Evolutionary conservation across 2,888 invertebrate species (phyloP).

Genomic region (Gisinianus flammeolus): DNA sequence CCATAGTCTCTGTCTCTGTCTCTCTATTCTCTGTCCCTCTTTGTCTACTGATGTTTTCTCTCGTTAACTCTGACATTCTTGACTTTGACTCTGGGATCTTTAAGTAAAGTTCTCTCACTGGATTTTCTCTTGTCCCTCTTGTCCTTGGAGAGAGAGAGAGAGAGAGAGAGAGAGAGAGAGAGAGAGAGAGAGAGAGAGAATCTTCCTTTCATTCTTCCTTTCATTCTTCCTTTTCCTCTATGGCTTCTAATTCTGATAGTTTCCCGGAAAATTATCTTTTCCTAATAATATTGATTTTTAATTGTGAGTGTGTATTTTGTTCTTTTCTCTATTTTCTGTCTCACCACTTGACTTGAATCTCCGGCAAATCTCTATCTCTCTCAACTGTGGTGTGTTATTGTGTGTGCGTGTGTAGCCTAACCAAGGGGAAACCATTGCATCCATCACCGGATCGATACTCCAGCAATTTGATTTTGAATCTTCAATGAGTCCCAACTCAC

Average conservation of each 20-base stretch:
- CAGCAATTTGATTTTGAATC: conserved; percentile 79
- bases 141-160: no score
- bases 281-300: not conserved
- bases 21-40: not conserved
- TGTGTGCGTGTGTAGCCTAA: conserved; percentile 60
- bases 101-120: no score
- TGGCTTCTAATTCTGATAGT: not conserved
- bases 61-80: no score
- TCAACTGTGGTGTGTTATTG: not conserved
- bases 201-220: no score
- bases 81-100: no score
- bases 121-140: no score
- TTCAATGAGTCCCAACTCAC: conserved; percentile 71
- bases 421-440: conserved; percentile 81
- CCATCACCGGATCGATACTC: conserved; percentile 80
- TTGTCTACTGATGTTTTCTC: no score
- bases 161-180: no score
- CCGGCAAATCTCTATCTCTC: conserved; percentile 1
- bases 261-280: not conserved
- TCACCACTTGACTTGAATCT: no score
- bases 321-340: not conserved
- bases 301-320: not conserved
- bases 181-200: no score
- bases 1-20: not conserved
- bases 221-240: no score